Evolutionary conservation across 2,888 invertebrate species (phyloP).

Genomic region (Coleophora deauratella): DNA sequence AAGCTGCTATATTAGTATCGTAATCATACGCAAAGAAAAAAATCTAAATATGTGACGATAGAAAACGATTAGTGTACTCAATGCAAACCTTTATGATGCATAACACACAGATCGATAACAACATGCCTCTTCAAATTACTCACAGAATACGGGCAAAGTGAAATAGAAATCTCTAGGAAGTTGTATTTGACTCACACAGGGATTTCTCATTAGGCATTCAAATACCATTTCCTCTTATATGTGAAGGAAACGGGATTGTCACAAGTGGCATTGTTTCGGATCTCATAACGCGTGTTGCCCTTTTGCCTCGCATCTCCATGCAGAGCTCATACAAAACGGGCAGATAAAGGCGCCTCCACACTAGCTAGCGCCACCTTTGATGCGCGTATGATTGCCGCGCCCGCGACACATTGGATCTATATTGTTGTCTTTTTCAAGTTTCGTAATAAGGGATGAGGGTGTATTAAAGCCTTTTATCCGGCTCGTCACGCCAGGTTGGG

Average conservation of each 20-base stretch:
- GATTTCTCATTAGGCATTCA: slow-evolving; percentile 65
- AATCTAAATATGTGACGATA: too few species aligned
- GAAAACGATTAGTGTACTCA: too few species aligned
- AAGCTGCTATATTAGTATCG: too few species aligned
- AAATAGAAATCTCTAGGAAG: background rate
- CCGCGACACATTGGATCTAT: slow-evolving; percentile 74
- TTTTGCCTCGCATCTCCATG: slow-evolving; percentile 62
- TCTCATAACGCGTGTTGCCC: slow-evolving; percentile 69
- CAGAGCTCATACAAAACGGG: slow-evolving; percentile 53
- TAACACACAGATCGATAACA: too few species aligned
- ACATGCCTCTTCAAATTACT: too few species aligned
- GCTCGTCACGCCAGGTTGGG: slow-evolving; percentile 70
- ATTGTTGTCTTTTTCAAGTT: slow-evolving; percentile 76
- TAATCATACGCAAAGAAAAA: too few species aligned
- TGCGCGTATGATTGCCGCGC: slow-evolving; percentile 73
- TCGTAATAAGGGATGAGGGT: slow-evolving; percentile 75
- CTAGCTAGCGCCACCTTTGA: slow-evolving; percentile 69
- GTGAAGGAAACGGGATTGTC: slow-evolving; percentile 67
- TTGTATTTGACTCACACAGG: slow-evolving; percentile 26
- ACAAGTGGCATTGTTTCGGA: slow-evolving; percentile 68
- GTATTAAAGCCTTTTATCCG: slow-evolving; percentile 75
- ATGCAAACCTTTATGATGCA: too few species aligned
- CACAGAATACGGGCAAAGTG: background rate
- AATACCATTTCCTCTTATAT: slow-evolving; percentile 61
- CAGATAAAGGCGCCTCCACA: slow-evolving; percentile 62